phyloP scores from a whole-genome alignment of 2,797 vertebrate species.

The Bryconaethiops microstoma region DNA sequence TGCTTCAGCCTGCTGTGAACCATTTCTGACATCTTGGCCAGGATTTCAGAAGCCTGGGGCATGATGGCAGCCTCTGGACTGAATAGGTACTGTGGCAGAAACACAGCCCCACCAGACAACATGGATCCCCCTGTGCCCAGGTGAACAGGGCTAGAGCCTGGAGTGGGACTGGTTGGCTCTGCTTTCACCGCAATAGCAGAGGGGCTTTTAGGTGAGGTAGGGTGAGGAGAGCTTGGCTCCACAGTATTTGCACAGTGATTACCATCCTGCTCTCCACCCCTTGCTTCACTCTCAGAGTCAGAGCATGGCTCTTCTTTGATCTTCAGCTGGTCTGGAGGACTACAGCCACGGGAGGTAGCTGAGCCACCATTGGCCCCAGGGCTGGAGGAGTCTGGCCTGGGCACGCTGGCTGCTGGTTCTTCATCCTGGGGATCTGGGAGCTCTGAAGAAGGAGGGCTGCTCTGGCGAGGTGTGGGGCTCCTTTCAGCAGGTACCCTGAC shows the following conservation, averaged over 20 bases:
- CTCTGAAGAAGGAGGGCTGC: constrained; percentile 61
- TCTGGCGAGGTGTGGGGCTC: constrained; percentile 69
- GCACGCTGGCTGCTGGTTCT: constrained; percentile 68
- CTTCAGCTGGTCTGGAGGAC: constrained; percentile 63
- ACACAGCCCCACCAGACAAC: constrained; percentile 80
- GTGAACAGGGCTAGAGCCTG: constrained; percentile 89
- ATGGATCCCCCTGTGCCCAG: constrained; percentile 73
- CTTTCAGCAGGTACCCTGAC: constrained; percentile 65
- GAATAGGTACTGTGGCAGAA: constrained; percentile 89
- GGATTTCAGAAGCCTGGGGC: constrained; percentile 93
- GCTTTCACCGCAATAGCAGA: constrained; percentile 79
- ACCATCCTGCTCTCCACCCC: constrained; percentile 49
- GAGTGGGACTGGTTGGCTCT: constrained; percentile 89
- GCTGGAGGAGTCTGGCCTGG: constrained; percentile 72
- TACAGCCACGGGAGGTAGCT: constrained; percentile 66
- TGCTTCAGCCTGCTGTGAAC: constrained; percentile 87
- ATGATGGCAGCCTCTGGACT: constrained; percentile 85
- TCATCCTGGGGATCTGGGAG: constrained; percentile 66
- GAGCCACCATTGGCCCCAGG: constrained; percentile 79
- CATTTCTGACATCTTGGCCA: constrained; percentile 98
- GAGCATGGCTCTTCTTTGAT: constrained; percentile 87
- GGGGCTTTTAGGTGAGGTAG: constrained; percentile 81
- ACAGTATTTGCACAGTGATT: constrained; percentile 20
- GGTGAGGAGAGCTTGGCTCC: constrained; percentile 66
- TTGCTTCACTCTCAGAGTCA: constrained; percentile 72